Base-by-base conservation (phyloP, 53 echinoderm and acorn worm species). In the Luidia sarsii region DNA sequence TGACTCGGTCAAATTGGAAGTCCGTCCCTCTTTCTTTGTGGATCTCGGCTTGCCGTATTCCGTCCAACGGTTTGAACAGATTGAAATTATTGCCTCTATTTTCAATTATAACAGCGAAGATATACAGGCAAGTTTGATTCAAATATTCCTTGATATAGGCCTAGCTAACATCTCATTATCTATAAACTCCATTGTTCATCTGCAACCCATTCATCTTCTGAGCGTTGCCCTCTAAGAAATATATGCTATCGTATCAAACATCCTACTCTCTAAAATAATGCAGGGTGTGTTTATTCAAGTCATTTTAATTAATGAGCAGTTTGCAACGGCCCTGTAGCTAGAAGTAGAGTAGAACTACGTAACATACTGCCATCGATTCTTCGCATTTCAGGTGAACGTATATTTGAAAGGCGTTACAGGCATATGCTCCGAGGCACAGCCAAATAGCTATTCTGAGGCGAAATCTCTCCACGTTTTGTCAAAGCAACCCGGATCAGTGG, bases 61-160 rank as follows among this genome's bases (percentile, higher is more conserved):
- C 24, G 97, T 97, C 29, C 79, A 91, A 52, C 88, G 93, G 1
- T 55, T 49, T 39, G 97, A 97, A 70, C 93, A 97, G 68, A 89
- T 97, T 48, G 97, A 94, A 43, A 84, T 97, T 43, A 27, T 86
- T 0, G 97, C 89, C 7, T 83, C 91, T 1, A 71, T 99, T 34
- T 99, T 87, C 85, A 91, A 94, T 75, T 99, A 99, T 72, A 28
- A 49, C 16, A 21, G 57, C 22, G 33, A 60, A 33, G 66, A 36
- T 28, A 20, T 80, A 8, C 39, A 16, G 56, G 94, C 86, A 87
- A 80, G 92, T 64, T 2, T 3, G 10, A 10, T 32, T 4, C 10
- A 18, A 31, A 13, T 10, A n/a, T n/a, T n/a, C n/a, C n/a, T n/a
- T n/a, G n/a, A n/a, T n/a, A n/a, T n/a, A n/a, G n/a, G n/a, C n/a